Base-by-base conservation (phyloP, 2,888 invertebrate species). In the Chloromyia formosa region DNA sequence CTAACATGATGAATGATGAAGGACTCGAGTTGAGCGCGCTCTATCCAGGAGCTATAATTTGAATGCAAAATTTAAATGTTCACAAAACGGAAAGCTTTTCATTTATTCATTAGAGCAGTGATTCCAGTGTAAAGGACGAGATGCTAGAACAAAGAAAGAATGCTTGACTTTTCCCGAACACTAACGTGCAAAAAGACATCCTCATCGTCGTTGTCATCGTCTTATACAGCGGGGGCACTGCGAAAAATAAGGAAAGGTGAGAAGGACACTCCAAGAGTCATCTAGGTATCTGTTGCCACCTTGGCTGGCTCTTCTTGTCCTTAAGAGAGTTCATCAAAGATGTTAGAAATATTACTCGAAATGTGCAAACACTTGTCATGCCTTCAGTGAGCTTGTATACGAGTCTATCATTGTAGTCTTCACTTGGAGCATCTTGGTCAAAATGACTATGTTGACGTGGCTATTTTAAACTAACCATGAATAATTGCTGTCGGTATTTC, bases 381-480 rank as follows among this genome's bases (percentile, higher is more conserved):
- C 20, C 14, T 60, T 22, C 20, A 60, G 60, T 23, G 10, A 23
- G 7, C 60, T 60, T 9, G 2, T 14, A 3, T 23, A 9, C 22
- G 18, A 18, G 18, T 53, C n/a, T 16, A 53, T 3, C 2, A 53
- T 1, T 10, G 53, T 53, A 14, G 53, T 53, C 14, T 53, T 16
- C 53, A 16, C 16, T 27, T 7, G 27, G 60, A 60, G 27, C 27
- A 35, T 49, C 40, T 18, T 18, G 23, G 27, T 16, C 62, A 40
- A 3, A 40, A 16, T 18, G 9, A n/a, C 40, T n/a, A 62, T 40
- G 62, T 40, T 60, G 60, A 14, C 23, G 14, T 60, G 10, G 60
- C 22, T 60, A 60, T 60, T 60, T 22, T 60, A 60, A 60, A 23
- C 60, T 60, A 20, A 60, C 23, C 23, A 60, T 60, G 20, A 56